Conservation (phyloP, 2,113 vertebrate genomes). For the Phocoena sinus region DNA sequence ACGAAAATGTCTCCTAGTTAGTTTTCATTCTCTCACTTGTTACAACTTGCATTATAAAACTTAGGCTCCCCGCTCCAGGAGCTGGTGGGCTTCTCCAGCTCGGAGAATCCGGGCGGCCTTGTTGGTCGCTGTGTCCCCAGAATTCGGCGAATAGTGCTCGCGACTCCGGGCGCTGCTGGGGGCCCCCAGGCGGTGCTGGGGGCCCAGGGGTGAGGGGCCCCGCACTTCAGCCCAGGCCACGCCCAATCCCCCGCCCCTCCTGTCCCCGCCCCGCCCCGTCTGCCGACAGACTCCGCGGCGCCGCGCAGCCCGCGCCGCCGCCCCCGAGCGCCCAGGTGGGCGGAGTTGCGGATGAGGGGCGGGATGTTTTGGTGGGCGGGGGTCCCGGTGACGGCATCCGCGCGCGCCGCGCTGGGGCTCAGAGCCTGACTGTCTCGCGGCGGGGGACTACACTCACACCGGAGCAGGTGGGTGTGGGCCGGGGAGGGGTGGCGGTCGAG, state of each 20-base stretch:
- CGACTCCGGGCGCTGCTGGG: fast-evolving
- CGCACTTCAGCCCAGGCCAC: not conserved
- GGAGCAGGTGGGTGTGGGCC: constrained; percentile 16
- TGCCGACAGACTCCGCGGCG: constrained; percentile 22
- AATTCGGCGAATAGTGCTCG: too few species aligned
- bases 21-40: not conserved
- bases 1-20: not conserved
- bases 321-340: not conserved
- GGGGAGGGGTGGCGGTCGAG: too few species aligned
- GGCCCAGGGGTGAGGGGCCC: fast-evolving
- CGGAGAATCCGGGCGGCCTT: not conserved
- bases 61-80: not conserved
- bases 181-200: too few species aligned
- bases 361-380: constrained; percentile 51
- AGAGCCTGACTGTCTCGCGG: fast-evolving
- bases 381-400: constrained; percentile 71
- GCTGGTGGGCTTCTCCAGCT: not conserved
- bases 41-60: not conserved
- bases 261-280: not conserved
- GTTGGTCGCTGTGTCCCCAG: not conserved
- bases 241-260: not conserved
- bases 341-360: constrained; percentile 23
- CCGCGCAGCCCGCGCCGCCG: not conserved
- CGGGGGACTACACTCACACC: too few species aligned
- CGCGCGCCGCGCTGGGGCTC: constrained; percentile 36